Evolutionary conservation across 2,888 invertebrate genomes (phyloP), one percentile per base, ranked within the genome.

Genomic region (Sarcophaga rosellei): DNA sequence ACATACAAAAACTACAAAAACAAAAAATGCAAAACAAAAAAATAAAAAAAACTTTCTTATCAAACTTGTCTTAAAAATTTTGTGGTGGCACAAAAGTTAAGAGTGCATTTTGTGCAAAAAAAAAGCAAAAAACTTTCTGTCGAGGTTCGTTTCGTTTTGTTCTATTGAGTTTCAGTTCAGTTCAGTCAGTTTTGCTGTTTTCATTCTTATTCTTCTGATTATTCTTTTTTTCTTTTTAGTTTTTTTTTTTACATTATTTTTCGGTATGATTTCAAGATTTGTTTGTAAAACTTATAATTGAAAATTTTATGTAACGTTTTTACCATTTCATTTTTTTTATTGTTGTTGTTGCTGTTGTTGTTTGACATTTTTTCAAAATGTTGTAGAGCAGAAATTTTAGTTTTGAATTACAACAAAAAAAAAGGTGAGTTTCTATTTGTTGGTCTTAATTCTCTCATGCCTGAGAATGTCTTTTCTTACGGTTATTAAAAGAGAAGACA

Each of bases 251-350:
- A 47, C 62, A 63, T 65, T 75, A 25, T 68, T 79, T 83, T 77
- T 75, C 59, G 76, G 83, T 77, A 81, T 81, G 78, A 84, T 86
- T 84, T 84, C 84, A 84, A 86, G 86, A 86, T 86, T 86, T 84
- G 86, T 86, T 86, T 81, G 86, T 15, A 66, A 84, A 86, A 86
- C 80, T 86, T 86, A 86, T 86, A 86, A 86, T 86, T 86, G 86
- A 86, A 86, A 86, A 86, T 86, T 84, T 81, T 86, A 81, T 86
- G 84, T 84, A 69, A 78, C 81, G 81, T 84, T 86, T 86, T 66
- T 63, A 53, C 74, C 72, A 73, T 25, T 80, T 70, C 17, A 57
- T 68, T 11, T 80, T 44, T 69, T 35, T 77, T 72, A 47, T 45
- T 62, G 12, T 68, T 47, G 20, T 15, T 35, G 8, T 57, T 79